Conservation (phyloP, 2,888 invertebrate species). For the Uropetala carovei region DNA sequence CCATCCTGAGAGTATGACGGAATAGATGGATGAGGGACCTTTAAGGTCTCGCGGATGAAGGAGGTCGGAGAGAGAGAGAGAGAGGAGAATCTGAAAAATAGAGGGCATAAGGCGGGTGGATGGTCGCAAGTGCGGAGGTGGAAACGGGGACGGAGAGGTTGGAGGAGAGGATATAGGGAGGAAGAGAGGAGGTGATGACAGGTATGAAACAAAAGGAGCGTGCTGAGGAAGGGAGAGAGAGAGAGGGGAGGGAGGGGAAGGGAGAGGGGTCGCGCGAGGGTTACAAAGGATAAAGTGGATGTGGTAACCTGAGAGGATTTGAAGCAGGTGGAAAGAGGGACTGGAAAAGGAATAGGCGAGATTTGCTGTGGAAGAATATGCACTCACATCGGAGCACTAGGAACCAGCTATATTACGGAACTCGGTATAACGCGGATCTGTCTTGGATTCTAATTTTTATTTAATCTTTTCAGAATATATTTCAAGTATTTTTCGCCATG, state of each 20-base stretch:
- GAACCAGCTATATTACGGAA: no score
- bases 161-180: neutral
- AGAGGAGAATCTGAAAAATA: neutral
- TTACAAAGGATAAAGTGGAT: neutral
- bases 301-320: neutral
- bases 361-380: no score
- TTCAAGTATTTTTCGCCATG: no score
- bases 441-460: no score
- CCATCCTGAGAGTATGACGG: conserved; percentile 21
- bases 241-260: neutral
- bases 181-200: neutral
- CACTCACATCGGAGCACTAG: no score
- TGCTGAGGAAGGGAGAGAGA: neutral
- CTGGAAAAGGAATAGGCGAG: no score
- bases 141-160: neutral
- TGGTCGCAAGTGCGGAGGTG: no score
- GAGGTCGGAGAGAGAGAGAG: neutral
- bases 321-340: neutral
- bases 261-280: neutral
- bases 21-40: conserved; percentile 29
- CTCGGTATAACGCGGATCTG: no score
- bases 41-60: neutral
- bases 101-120: no score
- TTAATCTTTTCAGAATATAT: no score
- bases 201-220: neutral